Percentiles rank a stretch among this genome's conserved stretches.
Evolutionary conservation across 2,113 vertebrate genomes (phyloP).

Genomic region (Tachycineta bicolor): DNA sequence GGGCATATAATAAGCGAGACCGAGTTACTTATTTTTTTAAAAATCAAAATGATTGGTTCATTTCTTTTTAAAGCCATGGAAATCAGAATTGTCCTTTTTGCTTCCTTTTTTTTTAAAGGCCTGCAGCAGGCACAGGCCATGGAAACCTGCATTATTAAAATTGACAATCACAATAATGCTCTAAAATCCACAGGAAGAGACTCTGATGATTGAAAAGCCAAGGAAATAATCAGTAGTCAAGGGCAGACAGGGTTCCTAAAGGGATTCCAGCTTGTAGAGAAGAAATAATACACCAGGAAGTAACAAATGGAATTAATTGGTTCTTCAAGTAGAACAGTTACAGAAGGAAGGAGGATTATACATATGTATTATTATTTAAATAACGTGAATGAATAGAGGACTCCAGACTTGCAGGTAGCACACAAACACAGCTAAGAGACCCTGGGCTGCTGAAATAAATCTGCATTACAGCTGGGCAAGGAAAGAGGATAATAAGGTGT

Average conservation of each 20-base stretch:
- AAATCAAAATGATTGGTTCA: not conserved
- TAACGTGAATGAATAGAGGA: not conserved
- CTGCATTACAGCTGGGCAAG: not conserved
- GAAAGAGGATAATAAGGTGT: not conserved
- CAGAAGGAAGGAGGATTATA: constrained; percentile 50
- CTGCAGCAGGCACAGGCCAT: not conserved
- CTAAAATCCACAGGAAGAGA: constrained; percentile 37
- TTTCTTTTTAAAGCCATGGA: not conserved
- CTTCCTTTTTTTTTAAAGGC: not conserved
- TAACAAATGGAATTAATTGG: constrained; percentile 65
- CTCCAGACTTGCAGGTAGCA: not conserved
- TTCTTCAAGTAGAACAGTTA: constrained; percentile 54
- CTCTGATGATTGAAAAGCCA: constrained; percentile 46
- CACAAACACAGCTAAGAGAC: not conserved
- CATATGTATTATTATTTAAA: constrained; percentile 61
- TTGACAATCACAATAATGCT: constrained; percentile 33
- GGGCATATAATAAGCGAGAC: not conserved
- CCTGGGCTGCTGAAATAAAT: constrained; percentile 16
- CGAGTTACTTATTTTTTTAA: not conserved
- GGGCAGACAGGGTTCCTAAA: constrained; percentile 42
- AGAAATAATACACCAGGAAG: constrained; percentile 52
- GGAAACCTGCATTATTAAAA: constrained; percentile 42
- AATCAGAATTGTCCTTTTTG: not conserved
- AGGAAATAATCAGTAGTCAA: constrained; percentile 52
- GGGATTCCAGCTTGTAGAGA: constrained; percentile 53